phyloP scores from a whole-genome alignment of 2,113 vertebrate species.

The Pyrgilauda ruficollis region DNA sequence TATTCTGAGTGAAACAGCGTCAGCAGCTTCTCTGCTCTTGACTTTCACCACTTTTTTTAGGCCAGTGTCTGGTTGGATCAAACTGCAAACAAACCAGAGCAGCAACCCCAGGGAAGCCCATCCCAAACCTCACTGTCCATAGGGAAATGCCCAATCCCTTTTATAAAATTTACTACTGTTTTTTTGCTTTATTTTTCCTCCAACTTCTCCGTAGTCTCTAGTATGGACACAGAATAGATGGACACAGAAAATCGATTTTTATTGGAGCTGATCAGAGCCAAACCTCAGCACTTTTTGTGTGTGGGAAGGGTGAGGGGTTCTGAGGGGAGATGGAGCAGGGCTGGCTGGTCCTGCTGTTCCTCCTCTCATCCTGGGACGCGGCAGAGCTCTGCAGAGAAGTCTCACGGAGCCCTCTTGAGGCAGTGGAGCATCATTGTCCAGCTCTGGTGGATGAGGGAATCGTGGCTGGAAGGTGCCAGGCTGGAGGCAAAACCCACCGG shows the following conservation, averaged over 20 bases:
- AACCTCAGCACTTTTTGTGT: background rate
- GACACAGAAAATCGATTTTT: background rate
- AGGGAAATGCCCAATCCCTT: background rate
- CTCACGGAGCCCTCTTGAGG: slow-evolving; percentile 55
- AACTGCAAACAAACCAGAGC: background rate
- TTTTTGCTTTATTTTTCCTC: background rate
- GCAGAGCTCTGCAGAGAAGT: background rate
- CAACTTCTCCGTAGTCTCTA: background rate
- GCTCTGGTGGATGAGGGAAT: background rate
- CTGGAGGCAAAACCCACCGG: background rate
- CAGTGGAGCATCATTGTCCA: background rate
- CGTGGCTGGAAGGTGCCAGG: background rate
- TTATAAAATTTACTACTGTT: background rate
- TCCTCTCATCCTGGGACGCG: background rate
- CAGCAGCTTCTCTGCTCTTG: background rate
- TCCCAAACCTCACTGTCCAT: background rate
- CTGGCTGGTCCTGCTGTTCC: background rate
- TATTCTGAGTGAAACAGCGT: background rate
- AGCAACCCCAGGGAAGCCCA: background rate
- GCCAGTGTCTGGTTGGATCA: background rate
- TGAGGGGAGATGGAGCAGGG: background rate
- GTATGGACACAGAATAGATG: too few species aligned
- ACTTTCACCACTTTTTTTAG: background rate
- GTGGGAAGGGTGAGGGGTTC: background rate
- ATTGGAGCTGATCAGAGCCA: background rate